Conservation (phyloP, 2,888 invertebrate species). For the Dolichomitus sp. region DNA sequence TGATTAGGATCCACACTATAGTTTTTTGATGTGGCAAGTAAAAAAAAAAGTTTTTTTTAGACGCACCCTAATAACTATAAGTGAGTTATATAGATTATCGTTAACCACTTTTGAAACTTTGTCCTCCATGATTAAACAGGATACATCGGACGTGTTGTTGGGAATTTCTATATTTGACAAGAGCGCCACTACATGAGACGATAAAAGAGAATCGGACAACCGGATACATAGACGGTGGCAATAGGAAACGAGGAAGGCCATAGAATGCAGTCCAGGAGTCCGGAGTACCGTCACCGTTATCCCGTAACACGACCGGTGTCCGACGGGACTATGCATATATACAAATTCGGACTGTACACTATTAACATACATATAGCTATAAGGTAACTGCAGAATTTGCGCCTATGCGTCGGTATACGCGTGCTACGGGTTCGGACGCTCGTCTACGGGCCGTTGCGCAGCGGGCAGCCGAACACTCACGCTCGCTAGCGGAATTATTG, state of each 20-base stretch:
- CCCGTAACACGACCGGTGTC: constrained; percentile 35
- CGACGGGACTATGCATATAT: neutral
- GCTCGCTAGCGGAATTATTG: constrained; percentile 75
- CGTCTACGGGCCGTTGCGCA: constrained; percentile 47
- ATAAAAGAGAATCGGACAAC: constrained; percentile 48
- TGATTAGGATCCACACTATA: no score
- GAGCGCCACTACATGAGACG: neutral
- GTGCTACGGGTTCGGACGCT: constrained; percentile 53
- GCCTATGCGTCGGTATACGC: constrained; percentile 1
- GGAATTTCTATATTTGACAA: constrained; percentile 7
- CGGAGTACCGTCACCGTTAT: constrained; percentile 37
- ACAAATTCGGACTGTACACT: neutral
- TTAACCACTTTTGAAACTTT: neutral
- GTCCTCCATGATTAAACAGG: neutral
- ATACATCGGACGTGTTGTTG: neutral
- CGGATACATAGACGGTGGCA: constrained; percentile 53
- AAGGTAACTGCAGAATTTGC: constrained; percentile 15
- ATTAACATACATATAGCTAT: constrained; percentile 1
- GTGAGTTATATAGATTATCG: neutral
- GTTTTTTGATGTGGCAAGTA: no score
- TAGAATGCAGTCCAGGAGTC: constrained; percentile 31
- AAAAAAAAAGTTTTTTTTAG: no score
- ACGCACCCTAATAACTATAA: no score
- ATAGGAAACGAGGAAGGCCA: constrained; percentile 56
- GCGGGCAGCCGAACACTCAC: constrained; percentile 17